Percentiles rank a stretch among this genome's conserved stretches.
Conservation (phyloP, 2,113 vertebrate species). For the Regulus satrapa region DNA sequence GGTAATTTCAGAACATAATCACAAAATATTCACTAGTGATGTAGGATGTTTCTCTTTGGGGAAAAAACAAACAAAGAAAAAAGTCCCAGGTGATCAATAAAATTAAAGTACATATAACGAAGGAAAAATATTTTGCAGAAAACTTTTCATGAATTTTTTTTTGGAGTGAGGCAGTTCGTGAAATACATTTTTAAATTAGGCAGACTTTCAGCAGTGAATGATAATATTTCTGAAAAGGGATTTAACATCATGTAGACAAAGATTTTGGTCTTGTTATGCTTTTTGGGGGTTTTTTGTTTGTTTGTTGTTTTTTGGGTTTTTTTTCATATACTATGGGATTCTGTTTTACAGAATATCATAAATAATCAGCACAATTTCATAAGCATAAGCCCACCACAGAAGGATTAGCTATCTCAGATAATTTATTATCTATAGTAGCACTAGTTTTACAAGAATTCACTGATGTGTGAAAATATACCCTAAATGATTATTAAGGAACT, state of each 20-base stretch:
- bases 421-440: background rate
- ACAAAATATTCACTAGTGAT: background rate
- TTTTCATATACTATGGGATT: background rate
- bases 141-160: background rate
- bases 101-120: background rate
- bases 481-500: background rate
- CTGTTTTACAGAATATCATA: background rate
- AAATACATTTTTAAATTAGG: background rate
- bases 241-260: background rate
- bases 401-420: background rate
- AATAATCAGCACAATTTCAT: background rate
- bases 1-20: background rate
- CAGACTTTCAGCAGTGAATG: background rate
- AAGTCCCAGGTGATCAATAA: background rate
- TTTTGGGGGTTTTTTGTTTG: no score
- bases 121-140: background rate
- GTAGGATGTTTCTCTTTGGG: background rate
- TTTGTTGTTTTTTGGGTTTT: no score
- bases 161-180: accelerated
- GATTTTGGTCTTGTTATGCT: background rate
- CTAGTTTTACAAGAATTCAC: background rate
- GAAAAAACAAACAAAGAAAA: background rate
- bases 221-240: background rate
- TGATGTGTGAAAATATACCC: background rate
- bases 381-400: background rate